Evolutionary conservation across 2,797 vertebrate species (phyloP).

Genomic region (Podarcis lilfordi): DNA sequence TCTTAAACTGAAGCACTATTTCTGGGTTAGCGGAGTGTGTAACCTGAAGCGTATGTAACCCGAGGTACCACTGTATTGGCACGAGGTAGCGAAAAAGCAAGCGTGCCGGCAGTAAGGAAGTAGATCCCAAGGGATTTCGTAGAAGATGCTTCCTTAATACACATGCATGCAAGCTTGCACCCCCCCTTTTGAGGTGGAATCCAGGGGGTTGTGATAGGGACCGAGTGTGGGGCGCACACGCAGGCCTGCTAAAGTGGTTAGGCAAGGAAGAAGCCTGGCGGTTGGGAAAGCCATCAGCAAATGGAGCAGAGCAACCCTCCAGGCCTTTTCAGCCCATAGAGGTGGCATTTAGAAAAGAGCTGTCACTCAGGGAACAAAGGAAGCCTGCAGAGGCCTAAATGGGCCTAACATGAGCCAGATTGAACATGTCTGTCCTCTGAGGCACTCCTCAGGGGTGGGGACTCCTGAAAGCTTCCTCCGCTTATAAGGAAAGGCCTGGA

Average conservation of each 20-base stretch:
- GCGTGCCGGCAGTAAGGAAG: not conserved
- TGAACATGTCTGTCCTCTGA: conserved; percentile 23
- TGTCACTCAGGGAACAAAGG: conserved; percentile 65
- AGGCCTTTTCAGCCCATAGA: conserved; percentile 49
- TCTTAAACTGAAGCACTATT: no score
- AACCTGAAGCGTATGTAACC: no score
- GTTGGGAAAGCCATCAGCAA: conserved; percentile 71
- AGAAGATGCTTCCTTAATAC: not conserved
- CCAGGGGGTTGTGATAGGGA: not conserved
- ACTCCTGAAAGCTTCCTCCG: conserved; percentile 6
- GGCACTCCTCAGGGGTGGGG: conserved; percentile 16
- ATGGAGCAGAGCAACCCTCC: conserved; percentile 51
- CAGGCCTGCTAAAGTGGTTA: not conserved
- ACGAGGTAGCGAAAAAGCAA: not conserved
- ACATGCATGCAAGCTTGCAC: no score
- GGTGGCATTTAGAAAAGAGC: conserved; percentile 57
- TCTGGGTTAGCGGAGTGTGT: no score
- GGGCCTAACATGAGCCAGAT: conserved; percentile 24
- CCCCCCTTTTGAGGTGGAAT: not conserved
- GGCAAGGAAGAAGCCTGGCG: conserved; percentile 18
- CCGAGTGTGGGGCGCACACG: not conserved
- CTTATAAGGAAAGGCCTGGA: not conserved
- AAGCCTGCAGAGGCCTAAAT: conserved; percentile 35
- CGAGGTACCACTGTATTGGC: not conserved
- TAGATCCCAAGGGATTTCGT: not conserved